Base-by-base conservation (phyloP, 2,113 vertebrate genomes). In the Cryptomyrus ogoouensis region DNA sequence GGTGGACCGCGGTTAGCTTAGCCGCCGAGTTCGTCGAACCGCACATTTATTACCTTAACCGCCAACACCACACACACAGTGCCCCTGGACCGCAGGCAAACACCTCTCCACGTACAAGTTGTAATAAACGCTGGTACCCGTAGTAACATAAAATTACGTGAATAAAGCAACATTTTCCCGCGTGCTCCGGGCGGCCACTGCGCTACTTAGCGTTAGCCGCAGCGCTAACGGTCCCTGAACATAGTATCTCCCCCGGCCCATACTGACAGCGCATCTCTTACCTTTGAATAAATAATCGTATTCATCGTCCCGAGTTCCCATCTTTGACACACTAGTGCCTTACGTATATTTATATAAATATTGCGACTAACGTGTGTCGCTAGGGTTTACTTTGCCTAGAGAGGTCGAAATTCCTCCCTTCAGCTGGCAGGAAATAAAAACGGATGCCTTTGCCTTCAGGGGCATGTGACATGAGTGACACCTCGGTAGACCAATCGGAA, bases 241-340 rank as follows among this genome's bases (percentile, higher is more conserved):
- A 83, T 13, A 47, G 42, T 24, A 47, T n/a, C 21, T 56, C 83
- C 83, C 35, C 83, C 39, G 83, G 47, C 85, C 27, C 85, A 3
- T 42, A 86, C 2, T 86, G 52, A 15, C 86, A 58, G 50, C 31
- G 39, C 31, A 44, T 9, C 83, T 47, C 80, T 92, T 93, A 96
- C 96, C 96, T 96, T 96, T 96, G 90, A 96, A 96, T 91, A 96
- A 92, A 92, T 96, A 96, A 92, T 96, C 95, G 86, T 96, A 96
- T 91, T 96, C 96, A n/a, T 96, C 96, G 83, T 96, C 96, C 87
- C 96, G 92, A 87, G 94, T 95, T 88, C 96, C 96, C 96, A 96
- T 96, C 88, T 89, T 39, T 52, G 42, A 80, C 0, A 19, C 77
- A 87, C 88, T 83, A 27, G 50, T 91, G 88, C 93, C 91, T 93